Evolutionary conservation across 2,113 vertebrate species (phyloP), one percentile per base, ranked within the genome.

Genomic region (Odontophorus gujanensis): DNA sequence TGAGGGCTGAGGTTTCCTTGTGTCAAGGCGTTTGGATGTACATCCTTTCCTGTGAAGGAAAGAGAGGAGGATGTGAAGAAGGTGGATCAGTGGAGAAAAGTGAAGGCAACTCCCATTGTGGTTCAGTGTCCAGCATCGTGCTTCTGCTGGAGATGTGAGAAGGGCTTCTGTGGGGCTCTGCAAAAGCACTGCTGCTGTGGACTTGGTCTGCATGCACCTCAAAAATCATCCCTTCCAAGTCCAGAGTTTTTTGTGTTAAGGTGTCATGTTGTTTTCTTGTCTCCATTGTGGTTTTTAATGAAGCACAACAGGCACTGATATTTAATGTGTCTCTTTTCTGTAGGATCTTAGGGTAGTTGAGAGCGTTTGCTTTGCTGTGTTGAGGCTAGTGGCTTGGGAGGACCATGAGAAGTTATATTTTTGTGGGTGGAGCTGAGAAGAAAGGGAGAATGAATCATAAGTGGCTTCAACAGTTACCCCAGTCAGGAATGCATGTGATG

Each of bases 401-500:
- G 32, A 15, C 69, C 36, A 28, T 45, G 47, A 22, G 6, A 84
- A 82, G 63, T 81, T 59, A 13, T 1, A 0, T 45, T 81, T 73
- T 85, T 71, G 79, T 87, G 91, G 89, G 91, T 95, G 93, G 95
- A 79, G 89, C 85, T 16, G 81, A 69, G 61, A 16, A 80, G 67
- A 61, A 55, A 81, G 92, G 55, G 47, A 38, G 28, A 77, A 45
- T 96, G 96, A 96, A 92, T 92, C 93, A 94, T 18, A 77, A 38
- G 84, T 66, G 58, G 75, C 68, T 45, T 85, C 50, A 12, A 1
- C 81, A 89, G 67, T 69, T 79, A 5, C 5, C 91, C 59, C 30
- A 1, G n/a, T 65, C 82, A 59, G 34, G 78, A 22, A 7, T 40
- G 17, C 1, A 16, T 78, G 3, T 50, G 74, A 8, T 63, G 28